Evolutionary conservation across 2,888 invertebrate species (phyloP), one percentile per base, ranked within the genome.

Genomic region (Andrena camellia): DNA sequence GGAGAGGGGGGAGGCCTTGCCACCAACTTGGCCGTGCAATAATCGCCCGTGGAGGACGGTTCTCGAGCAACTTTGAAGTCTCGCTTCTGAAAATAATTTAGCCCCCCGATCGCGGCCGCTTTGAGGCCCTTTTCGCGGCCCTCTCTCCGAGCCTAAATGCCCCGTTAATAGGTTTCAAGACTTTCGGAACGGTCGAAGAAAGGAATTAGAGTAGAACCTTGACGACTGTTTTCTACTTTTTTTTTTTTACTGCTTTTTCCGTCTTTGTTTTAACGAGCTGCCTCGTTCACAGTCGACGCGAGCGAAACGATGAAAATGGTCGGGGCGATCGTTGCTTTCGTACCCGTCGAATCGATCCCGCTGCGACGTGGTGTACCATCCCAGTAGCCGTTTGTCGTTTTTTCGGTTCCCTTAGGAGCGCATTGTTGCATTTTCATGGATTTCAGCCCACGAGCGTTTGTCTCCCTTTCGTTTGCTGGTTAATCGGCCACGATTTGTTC

Each of bases 241-340:
- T 20, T 13, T 0, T 13, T 0, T 23, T n/a, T 13, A n/a, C 10
- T 8, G 4, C 29, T 42, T 26, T 48, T 33, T 4, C 35, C 6
- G 20, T 8, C 20, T 29, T 29, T 52, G n/a, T 17, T 60, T 69
- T 62, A 75, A 31, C 68, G 54, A 66, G 29, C 23, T n/a, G 17
- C 10, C 26, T 26, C 20, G 82, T 50, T 48, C 50, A 63, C 48
- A 59, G 66, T 68, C 54, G 29, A 50, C 57, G n/a, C 68, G 52
- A 76, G 66, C 77, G 81, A 80, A 83, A 80, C 87, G 82, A 82
- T 88, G 89, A 87, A 89, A 89, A 89, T 87, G 85, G 81, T 78
- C 67, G 54, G 85, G 77, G 10, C 84, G 85, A 87, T 86, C 83
- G 85, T 89, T 84, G 80, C 85, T 83, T 69, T 77, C 81, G 63